Conservation (phyloP, 1,140 invertebrate genomes). For the Euschistus heros region DNA sequence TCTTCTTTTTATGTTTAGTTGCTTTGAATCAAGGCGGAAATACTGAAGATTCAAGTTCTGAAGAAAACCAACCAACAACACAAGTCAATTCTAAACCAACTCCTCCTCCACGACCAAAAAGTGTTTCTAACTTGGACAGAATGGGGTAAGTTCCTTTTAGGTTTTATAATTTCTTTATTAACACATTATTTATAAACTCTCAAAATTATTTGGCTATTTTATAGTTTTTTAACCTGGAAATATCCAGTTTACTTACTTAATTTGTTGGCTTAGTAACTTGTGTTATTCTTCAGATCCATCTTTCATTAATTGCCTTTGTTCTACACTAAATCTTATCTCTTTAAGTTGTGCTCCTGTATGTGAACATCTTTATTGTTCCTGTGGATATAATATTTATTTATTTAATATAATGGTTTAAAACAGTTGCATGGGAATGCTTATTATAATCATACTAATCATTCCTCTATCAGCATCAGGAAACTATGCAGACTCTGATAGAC, state of each 20-base stretch:
- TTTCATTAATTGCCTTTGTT: no score
- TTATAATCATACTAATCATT: no score
- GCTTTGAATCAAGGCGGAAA: constrained; percentile 50
- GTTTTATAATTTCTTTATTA: not conserved
- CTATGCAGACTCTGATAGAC: no score
- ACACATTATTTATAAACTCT: not conserved
- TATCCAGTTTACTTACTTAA: not conserved
- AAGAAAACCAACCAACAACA: constrained; percentile 41
- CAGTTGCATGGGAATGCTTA: no score
- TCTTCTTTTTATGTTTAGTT: constrained; percentile 34
- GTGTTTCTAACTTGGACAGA: constrained; percentile 29
- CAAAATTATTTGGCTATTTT: not conserved
- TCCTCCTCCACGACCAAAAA: constrained; percentile 37
- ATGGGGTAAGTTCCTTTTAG: constrained; percentile 31
- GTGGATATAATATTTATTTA: no score
- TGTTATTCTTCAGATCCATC: no score
- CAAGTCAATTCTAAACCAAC: constrained; percentile 32
- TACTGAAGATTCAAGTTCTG: constrained; percentile 67
- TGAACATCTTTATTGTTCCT: no score
- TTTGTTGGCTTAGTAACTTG: not conserved
- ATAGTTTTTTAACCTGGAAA: not conserved
- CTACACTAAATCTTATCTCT: no score
- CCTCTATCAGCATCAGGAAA: no score
- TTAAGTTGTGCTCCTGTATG: no score
- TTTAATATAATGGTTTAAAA: no score